phyloP scores from a whole-genome alignment of 53 echinoderm and acorn worm species.

The Echinometra lucunter region DNA sequence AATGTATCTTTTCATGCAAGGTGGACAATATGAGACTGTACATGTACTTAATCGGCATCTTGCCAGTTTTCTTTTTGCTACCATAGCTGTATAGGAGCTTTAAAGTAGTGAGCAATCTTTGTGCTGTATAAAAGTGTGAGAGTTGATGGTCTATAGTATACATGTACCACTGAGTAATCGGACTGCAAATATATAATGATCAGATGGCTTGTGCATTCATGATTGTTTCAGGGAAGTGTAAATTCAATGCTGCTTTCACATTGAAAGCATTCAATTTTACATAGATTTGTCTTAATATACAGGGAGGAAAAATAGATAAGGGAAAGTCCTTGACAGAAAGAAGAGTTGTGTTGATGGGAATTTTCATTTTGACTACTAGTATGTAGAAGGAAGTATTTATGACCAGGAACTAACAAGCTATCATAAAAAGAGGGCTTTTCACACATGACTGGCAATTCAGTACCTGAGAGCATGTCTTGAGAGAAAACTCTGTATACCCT shows the following conservation, averaged over 20 bases:
- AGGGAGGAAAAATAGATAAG: not conserved
- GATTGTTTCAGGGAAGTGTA: not conserved
- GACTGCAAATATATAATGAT: not conserved
- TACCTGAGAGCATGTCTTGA: slow-evolving; percentile 5
- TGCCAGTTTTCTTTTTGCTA: no score
- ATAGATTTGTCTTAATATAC: not conserved
- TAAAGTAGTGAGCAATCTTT: no score
- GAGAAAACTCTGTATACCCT: not conserved
- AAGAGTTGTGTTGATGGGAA: not conserved
- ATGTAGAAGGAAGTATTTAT: slow-evolving; percentile 55
- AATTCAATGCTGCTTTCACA: not conserved
- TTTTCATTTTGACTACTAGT: not conserved
- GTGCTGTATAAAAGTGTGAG: not conserved
- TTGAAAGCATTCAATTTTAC: not conserved
- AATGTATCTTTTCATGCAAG: no score
- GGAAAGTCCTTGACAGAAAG: not conserved
- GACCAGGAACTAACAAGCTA: slow-evolving; percentile 20
- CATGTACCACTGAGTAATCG: not conserved
- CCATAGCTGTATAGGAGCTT: no score
- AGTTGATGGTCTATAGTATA: not conserved
- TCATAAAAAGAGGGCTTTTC: not conserved
- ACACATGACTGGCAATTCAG: not conserved
- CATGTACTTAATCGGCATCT: no score
- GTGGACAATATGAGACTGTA: no score
- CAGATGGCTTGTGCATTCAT: not conserved